Conservation (phyloP, 2,797 vertebrate genomes). For the Furcifer pardalis region DNA sequence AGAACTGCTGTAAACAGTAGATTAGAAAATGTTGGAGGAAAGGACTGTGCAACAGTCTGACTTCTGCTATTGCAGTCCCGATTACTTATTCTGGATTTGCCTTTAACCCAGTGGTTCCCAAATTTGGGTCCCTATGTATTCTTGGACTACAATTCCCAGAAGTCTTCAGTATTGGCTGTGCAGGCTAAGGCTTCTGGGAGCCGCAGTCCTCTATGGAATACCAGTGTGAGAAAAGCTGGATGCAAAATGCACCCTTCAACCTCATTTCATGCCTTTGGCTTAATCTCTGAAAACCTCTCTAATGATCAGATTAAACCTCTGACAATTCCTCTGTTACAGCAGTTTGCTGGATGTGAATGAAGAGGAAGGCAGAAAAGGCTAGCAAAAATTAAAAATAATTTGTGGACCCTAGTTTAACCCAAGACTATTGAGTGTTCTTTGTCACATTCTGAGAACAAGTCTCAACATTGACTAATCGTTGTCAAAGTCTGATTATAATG, state of each 20-base stretch:
- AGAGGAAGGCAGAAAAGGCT: background rate
- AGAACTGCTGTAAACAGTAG: conserved; percentile 22
- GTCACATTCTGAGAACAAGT: background rate
- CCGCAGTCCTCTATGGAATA: too few species aligned
- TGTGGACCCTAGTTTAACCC: background rate
- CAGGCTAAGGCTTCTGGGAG: too few species aligned
- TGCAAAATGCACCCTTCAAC: background rate
- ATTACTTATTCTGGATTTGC: background rate
- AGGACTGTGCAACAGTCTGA: background rate
- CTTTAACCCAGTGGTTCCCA: background rate
- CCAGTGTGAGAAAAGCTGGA: too few species aligned
- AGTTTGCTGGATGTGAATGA: too few species aligned
- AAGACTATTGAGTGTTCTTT: background rate
- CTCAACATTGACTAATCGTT: background rate
- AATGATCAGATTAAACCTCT: background rate
- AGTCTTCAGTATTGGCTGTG: too few species aligned
- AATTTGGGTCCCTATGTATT: too few species aligned
- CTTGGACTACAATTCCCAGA: too few species aligned
- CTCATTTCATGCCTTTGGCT: background rate
- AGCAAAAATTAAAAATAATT: background rate
- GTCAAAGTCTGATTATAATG: background rate
- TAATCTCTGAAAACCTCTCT: background rate
- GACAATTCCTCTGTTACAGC: background rate
- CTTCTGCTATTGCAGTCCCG: background rate
- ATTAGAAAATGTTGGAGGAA: background rate